Evolutionary conservation across 2,797 vertebrate genomes (phyloP), one percentile per base, ranked within the genome.

Genomic region (Melanogrammus aeglefinus): DNA sequence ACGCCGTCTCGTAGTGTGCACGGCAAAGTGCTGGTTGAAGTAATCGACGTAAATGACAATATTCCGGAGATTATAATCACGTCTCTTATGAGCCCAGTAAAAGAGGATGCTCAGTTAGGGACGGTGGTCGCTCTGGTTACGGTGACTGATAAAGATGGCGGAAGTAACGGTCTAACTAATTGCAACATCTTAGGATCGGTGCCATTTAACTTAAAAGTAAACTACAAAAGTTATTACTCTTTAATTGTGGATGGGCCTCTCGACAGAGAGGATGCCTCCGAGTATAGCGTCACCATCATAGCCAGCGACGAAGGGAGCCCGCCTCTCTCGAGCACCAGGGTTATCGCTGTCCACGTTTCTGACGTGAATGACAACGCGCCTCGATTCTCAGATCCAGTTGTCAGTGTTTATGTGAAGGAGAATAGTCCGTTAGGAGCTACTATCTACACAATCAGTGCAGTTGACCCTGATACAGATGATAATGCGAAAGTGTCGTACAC

Each of bases 301-400:
- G 90, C 90, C 5, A 88, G 63, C 4, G 93, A 93, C 76, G 87
- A 88, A 78, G 92, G 92, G 6, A 82, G n/a, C 12, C 92, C 90
- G 1, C 78, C 91, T 77, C 85, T 93, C 4, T 90, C 91, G n/a
- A 91, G 83, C 70, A 88, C 24, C 0, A 87, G 27, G 77, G 33
- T 87, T 63, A 81, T 93, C 1, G 71, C 80, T 4, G 76, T 94
- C 38, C 73, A 88, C 0, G 83, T 94, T 82, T 89, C 92, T 80
- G 94, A 95, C 84, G 90, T 94, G 0, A 95, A 95, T 85, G 94
- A 95, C 79, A 94, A 95, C 0, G 78, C 84, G 0, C 94, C 94
- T 0, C 3, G 44, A 0, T 95, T 95, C 74, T 69, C 83, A 70
- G 88, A 92, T 18, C n/a, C 83, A 14, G 36, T 86, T 0, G 81